A percentile compares a stretch with the other conserved stretches of the same genome.
Conservation (phyloP, 2,797 vertebrate species). For the Aotus griseimembra region DNA sequence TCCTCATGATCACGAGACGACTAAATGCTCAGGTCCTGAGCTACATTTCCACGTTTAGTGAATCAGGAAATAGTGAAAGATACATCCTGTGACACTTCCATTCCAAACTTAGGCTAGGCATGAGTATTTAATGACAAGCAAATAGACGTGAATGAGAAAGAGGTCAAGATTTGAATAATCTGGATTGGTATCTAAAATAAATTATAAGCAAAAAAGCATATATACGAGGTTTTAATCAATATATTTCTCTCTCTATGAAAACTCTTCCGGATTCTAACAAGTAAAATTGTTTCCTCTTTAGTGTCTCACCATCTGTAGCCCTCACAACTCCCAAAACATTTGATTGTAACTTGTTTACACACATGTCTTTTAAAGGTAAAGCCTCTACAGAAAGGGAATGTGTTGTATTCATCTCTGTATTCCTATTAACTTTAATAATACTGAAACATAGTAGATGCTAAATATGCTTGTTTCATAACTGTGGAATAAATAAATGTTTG, state of each 20-base stretch:
- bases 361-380: background rate
- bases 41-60: constrained; percentile 55
- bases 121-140: constrained; percentile 41
- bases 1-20: constrained; percentile 55
- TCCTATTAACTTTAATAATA: background rate
- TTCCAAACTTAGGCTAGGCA: constrained; percentile 40
- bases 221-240: background rate
- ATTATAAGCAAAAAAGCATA: background rate
- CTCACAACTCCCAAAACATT: background rate
- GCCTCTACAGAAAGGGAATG: background rate
- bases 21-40: constrained; percentile 38
- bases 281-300: background rate
- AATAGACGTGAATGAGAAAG: constrained; percentile 1
- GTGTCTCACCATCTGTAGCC: background rate
- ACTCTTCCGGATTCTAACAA: background rate
- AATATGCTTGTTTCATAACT: background rate
- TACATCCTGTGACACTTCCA: constrained; percentile 51
- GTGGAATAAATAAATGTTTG: background rate
- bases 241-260: constrained; percentile 1
- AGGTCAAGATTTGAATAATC: constrained; percentile 14
- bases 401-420: background rate
- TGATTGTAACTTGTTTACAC: background rate
- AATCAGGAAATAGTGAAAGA: constrained; percentile 64
- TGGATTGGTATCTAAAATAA: background rate
- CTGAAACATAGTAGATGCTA: background rate